Percentiles rank a stretch among this genome's conserved stretches.
These are phyloP conservation scores for Gallinago jamesoni DNA, from an alignment of 2,113 vertebrate genomes.

Conservation along the genomic window DNA sequence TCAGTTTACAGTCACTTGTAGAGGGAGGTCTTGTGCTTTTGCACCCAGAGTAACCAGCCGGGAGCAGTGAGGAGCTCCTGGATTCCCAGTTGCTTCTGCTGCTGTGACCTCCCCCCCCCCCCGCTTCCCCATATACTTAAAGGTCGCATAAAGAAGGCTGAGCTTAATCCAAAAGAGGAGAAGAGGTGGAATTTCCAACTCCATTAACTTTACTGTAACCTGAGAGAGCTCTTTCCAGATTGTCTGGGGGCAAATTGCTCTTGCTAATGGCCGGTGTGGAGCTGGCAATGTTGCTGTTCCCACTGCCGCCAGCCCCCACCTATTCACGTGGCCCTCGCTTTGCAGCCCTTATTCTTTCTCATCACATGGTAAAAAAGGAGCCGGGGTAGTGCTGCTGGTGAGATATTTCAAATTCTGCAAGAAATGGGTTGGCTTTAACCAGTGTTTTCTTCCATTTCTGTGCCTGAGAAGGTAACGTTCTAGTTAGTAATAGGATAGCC, in stretches of 20 bases:
- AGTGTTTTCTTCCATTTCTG: not conserved
- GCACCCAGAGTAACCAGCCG: accelerated
- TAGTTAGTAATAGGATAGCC: not conserved
- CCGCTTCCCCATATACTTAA: not conserved
- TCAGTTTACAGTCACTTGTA: not conserved
- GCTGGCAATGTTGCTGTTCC: not conserved
- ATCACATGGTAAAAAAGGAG: not conserved
- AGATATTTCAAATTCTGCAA: not conserved
- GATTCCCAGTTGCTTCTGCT: not conserved
- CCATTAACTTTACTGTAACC: slow-evolving; percentile 29
- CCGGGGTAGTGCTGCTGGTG: not conserved
- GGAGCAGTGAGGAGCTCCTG: not conserved
- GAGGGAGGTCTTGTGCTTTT: not conserved
- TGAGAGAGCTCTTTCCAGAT: slow-evolving; percentile 17
- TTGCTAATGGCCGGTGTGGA: not conserved
- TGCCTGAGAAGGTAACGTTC: not conserved
- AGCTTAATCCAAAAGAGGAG: not conserved
- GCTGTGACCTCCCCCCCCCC: not conserved
- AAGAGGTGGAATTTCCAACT: not conserved
- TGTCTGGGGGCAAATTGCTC: slow-evolving; percentile 8
- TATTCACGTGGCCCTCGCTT: not conserved
- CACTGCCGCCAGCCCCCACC: accelerated
- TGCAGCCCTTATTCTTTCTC: not conserved
- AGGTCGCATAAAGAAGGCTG: not conserved
- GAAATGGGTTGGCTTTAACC: not conserved